These are phyloP conservation scores for Calycopis cecrops DNA, from an alignment of 1,140 invertebrate genomes.

Conservation along the genomic window DNA sequence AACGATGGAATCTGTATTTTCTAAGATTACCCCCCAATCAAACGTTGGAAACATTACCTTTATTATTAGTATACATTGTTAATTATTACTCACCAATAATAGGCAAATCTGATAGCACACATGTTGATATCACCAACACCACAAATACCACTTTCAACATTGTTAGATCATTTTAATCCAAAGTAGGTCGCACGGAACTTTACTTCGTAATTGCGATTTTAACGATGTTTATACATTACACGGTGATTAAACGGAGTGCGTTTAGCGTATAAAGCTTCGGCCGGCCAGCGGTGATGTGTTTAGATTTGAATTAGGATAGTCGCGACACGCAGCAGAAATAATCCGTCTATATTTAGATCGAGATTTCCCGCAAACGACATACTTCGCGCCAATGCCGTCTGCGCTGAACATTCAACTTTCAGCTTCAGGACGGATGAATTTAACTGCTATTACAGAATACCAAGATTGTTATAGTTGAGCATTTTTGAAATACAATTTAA, in stretches of 20 bases:
- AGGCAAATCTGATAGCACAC: constrained; percentile 25
- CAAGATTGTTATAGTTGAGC: too few relatives aligned
- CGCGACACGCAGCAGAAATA: constrained; percentile 63
- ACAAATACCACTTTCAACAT: constrained; percentile 32
- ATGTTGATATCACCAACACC: constrained; percentile 24
- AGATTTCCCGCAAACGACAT: constrained; percentile 66
- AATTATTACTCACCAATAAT: constrained; percentile 33
- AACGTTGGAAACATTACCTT: too few relatives aligned
- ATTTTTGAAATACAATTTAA: too few relatives aligned
- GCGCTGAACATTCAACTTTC: not conserved
- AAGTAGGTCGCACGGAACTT: not conserved
- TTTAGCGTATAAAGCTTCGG: constrained; percentile 46
- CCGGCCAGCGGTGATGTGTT: constrained; percentile 50
- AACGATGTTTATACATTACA: constrained; percentile 15
- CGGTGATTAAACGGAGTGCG: constrained; percentile 9
- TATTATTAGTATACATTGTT: too few relatives aligned
- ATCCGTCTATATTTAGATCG: constrained; percentile 64
- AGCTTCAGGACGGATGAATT: not conserved
- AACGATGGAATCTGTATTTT: too few relatives aligned
- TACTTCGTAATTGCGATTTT: not conserved
- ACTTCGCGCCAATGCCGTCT: constrained; percentile 38
- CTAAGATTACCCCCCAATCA: too few relatives aligned
- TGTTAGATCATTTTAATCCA: constrained; percentile 12
- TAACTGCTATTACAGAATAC: too few relatives aligned
- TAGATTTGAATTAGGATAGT: constrained; percentile 47